These are phyloP conservation scores for Anthopleura xanthogrammica DNA, from an alignment of 92 coral and sea anemone species.

Conservation along the genomic window DNA sequence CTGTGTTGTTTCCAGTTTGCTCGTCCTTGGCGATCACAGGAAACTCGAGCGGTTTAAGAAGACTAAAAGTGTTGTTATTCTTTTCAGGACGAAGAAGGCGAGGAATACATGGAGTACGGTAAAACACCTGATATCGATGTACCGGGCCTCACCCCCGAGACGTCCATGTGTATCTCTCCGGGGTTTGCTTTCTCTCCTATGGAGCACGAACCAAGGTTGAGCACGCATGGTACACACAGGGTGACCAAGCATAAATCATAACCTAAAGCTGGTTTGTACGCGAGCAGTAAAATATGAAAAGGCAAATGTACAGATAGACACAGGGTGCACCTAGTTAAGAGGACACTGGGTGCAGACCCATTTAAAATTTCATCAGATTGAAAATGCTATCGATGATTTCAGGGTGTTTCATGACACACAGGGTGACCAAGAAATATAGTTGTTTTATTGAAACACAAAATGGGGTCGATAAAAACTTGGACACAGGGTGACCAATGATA, in stretches of 20 bases:
- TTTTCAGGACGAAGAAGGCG: constrained; percentile 58
- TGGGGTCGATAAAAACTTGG: neutral
- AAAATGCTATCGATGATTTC: too few species aligned
- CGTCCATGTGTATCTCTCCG: constrained; percentile 72
- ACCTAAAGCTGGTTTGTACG: neutral
- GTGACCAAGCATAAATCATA: neutral
- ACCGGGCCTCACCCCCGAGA: constrained; percentile 62
- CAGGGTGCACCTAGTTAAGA: too few species aligned
- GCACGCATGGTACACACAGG: neutral
- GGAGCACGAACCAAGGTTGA: constrained; percentile 8
- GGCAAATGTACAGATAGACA: neutral
- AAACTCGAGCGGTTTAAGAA: too few species aligned
- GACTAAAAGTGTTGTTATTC: neutral
- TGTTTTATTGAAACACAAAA: too few species aligned
- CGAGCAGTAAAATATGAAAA: neutral
- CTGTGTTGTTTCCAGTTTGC: too few species aligned
- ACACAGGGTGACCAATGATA: too few species aligned
- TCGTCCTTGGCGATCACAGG: neutral
- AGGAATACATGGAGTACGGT: constrained; percentile 76
- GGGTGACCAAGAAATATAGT: too few species aligned
- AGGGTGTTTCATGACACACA: too few species aligned
- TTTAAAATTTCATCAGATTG: too few species aligned
- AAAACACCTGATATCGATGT: constrained; percentile 75
- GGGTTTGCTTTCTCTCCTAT: constrained; percentile 74
- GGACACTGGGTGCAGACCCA: too few species aligned